These are phyloP conservation scores for Pseudomyrmex sp. DNA, from an alignment of 1,140 invertebrate genomes.

Conservation along the genomic window DNA sequence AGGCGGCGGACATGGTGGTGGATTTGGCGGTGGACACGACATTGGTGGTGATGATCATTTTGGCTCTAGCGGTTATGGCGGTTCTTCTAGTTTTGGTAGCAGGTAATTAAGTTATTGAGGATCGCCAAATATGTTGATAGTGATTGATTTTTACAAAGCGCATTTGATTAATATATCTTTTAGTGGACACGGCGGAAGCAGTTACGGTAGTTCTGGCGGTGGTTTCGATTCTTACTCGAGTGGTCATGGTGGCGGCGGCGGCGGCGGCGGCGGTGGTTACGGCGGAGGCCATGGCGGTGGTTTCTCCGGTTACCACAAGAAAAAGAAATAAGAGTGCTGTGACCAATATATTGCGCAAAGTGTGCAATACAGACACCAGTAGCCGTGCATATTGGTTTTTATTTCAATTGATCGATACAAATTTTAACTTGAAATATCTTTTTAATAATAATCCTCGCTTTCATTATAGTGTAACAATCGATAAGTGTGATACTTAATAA, in stretches of 20 bases:
- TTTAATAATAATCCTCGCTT: neutral
- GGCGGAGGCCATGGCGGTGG: constrained; percentile 60
- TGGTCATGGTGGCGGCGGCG: constrained; percentile 63
- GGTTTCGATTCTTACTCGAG: constrained; percentile 71
- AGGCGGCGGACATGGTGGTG: constrained; percentile 52
- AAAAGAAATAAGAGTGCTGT: constrained; percentile 22
- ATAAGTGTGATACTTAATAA: constrained; percentile 5
- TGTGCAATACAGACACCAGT: constrained; percentile 6
- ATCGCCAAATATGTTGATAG: neutral
- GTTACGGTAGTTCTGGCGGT: constrained; percentile 66
- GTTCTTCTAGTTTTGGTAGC: constrained; percentile 72
- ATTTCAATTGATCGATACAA: constrained; percentile 4
- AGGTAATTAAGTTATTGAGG: constrained; percentile 59
- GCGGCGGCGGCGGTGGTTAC: constrained; percentile 42
- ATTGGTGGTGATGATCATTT: constrained; percentile 64
- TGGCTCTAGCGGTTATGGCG: constrained; percentile 63
- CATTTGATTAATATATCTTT: constrained; percentile 36
- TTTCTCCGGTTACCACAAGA: constrained; percentile 72
- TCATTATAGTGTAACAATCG: constrained; percentile 17
- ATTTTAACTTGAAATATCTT: neutral
- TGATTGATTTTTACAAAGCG: neutral
- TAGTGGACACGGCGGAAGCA: constrained; percentile 70
- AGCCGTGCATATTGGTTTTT: neutral
- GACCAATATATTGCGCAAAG: neutral
- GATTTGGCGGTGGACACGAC: constrained; percentile 30